Evolutionary conservation across 2,113 vertebrate species (phyloP), one percentile per base, ranked within the genome.

Genomic region (Epinephelus lanceolatus): DNA sequence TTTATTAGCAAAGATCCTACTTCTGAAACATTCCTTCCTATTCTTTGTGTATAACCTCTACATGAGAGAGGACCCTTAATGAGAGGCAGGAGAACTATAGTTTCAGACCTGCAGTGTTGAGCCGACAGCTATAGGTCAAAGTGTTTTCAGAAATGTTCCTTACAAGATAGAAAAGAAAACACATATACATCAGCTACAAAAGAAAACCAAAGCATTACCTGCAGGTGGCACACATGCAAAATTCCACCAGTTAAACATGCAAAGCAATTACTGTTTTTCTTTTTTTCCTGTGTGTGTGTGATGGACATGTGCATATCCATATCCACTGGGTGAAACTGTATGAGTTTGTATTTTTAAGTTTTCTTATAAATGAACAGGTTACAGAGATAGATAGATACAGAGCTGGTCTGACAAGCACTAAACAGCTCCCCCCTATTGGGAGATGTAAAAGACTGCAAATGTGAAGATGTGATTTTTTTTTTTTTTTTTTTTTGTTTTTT

Each of bases 1-100:
- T 78, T 83, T 67, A 71, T 66, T 15, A 42, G 23, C 52, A 52
- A 84, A 70, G 3, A 30, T 85, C 19, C 33, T 19, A 40, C 63
- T 60, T 63, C 13, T 15, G 1, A 72, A 53, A 42, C 1, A 23
- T 42, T 45, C 2, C n/a, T 37, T 76, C 25, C 12, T 30, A 60
- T 53, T 73, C 19, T 67, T 17, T 17, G 15, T 49, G 47, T 49
- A 15, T 15, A 14, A 49, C 47, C 47, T 17, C 14, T 17, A 14
- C 15, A 49, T 17, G 12, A 17, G 47, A 15, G 5, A 5, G 47
- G 15, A 49, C 14, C 47, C 47, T 49, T 49, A 49, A 15, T 15
- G 11, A 49, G 9, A 10, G 42, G 42, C 1, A 47, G 45, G 45
- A 47, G 33, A 45, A 45, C 42, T 45, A 8, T 45, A 45, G 42